phyloP scores from a whole-genome alignment of 2,888 invertebrate species.

The Ormyrus rosae region DNA sequence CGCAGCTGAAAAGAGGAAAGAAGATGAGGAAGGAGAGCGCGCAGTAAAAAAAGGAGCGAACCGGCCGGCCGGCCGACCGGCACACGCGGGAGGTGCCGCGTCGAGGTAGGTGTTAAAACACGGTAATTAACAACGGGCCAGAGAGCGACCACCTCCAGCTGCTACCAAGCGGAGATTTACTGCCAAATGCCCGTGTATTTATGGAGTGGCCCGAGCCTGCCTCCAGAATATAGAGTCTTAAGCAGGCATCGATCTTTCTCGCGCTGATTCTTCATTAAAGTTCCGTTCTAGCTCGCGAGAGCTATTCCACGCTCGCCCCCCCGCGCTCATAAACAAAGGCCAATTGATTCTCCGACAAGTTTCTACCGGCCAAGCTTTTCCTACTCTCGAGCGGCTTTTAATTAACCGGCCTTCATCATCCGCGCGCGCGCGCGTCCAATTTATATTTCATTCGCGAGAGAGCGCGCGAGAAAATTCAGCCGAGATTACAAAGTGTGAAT shows the following conservation, averaged over 20 bases:
- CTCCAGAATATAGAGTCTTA: conserved; percentile 53
- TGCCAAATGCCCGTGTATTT: conserved; percentile 73
- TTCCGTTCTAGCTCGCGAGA: background rate
- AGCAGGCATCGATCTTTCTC: conserved; percentile 70
- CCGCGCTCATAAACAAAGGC: conserved; percentile 73
- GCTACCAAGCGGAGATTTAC: conserved; percentile 73
- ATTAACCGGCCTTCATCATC: too few relatives aligned
- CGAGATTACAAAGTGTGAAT: conserved; percentile 45
- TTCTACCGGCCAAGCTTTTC: conserved; percentile 56
- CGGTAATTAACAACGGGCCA: conserved; percentile 74
- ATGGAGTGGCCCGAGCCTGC: conserved; percentile 71
- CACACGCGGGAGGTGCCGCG: conserved; percentile 29
- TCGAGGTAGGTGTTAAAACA: conserved; percentile 74
- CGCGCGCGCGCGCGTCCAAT: too few relatives aligned
- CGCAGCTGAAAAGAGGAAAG: background rate
- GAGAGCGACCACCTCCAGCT: conserved; percentile 68
- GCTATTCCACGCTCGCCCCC: background rate
- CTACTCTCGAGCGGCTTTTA: too few relatives aligned
- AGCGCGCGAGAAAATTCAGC: background rate
- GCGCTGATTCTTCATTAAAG: conserved; percentile 23
- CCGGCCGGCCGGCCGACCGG: conserved; percentile 41
- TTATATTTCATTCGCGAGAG: too few relatives aligned
- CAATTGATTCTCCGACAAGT: conserved; percentile 76
- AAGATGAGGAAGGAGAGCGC: conserved; percentile 7
- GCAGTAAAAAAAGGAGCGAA: conserved; percentile 7